Evolutionary conservation across 2,888 invertebrate species (phyloP), one percentile per base, ranked within the genome.

Genomic region (Chrysolina americana): DNA sequence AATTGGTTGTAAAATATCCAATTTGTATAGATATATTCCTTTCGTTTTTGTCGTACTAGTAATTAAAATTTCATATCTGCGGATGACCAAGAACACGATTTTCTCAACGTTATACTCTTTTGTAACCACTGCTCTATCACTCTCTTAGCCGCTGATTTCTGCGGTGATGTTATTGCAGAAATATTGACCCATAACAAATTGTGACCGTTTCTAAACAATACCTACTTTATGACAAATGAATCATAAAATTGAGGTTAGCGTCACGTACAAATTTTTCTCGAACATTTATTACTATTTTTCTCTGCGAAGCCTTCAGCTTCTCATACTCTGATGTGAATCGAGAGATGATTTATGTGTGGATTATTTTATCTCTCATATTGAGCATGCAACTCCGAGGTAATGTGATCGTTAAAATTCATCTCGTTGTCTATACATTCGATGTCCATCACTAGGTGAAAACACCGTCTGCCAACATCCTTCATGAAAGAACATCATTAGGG

Each of bases 131-230:
- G 6, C 36, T 8, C 36, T 8, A 36, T 36, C 8, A 36, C 8
- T 36, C 8, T 36, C 8, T 6, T 36, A 36, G 36, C 28, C 28
- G 2, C 8, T 36, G 36, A 8, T 36, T 3, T 48, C 48, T n/a
- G 48, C 11, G 48, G 17, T 17, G 8, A 48, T 21, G 21, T 36
- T 36, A 36, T 36, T 36, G 36, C 4, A 8, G 8, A 36, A 36
- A 6, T 36, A 36, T 36, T 8, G 36, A 36, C 0, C 21, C 53
- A 21, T 53, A 53, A 19, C 21, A 1, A 53, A 53, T 53, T 21
- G 53, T 19, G 53, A 19, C 53, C 15, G 21, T 19, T 21, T 53
- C 53, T 53, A 6, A 53, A 53, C 53, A 53, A 53, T 53, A n/a
- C n/a, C 5, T 28, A 53, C 53, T 48, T 8, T n/a, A 17, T 48